Evolutionary conservation across 2,113 vertebrate genomes (phyloP), one percentile per base, ranked within the genome.

Genomic region (Xenus cinereus): DNA sequence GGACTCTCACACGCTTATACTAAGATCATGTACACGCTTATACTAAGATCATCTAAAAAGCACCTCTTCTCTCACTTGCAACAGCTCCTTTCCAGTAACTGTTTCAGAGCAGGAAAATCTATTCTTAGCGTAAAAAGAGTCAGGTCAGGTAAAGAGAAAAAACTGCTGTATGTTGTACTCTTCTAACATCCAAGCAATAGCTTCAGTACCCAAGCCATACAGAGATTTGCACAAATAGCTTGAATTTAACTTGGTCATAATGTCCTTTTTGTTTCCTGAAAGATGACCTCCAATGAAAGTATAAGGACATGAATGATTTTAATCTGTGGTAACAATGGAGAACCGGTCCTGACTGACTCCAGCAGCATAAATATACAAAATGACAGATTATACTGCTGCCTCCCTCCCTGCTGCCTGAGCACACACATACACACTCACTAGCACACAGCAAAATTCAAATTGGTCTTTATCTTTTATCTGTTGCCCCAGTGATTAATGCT

Each of bases 401-500:
- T 84, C 60, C 60, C n/a, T 94, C 66, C 64, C 80, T 93, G 37
- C 87, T 96, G 73, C 64, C 84, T 79, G 91, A 96, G 71, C 89
- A 85, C 48, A 56, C 71, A 95, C 84, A 87, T 82, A 95, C 72
- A 79, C 86, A 94, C 94, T 93, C 92, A 74, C 50, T 56, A 95
- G 94, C 85, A 95, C 93, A 95, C 92, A 94, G 95, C 80, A 96
- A 98, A 97, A 98, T 97, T 98, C 96, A 97, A 95, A 93, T 92
- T 94, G 51, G 88, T 89, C 97, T 98, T 98, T 97, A 98, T 98
- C 98, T 98, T 87, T 19, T 67, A 93, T 96, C 95, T 90, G 88
- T 97, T 97, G 90, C 94, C 86, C 93, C 83, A 83, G 87, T 98
- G 98, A 98, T 98, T 98, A 98, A 98, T 98, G 96, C 93, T 90